Base-by-base conservation (phyloP, 2,797 vertebrate species). In the Alcedo atthis region DNA sequence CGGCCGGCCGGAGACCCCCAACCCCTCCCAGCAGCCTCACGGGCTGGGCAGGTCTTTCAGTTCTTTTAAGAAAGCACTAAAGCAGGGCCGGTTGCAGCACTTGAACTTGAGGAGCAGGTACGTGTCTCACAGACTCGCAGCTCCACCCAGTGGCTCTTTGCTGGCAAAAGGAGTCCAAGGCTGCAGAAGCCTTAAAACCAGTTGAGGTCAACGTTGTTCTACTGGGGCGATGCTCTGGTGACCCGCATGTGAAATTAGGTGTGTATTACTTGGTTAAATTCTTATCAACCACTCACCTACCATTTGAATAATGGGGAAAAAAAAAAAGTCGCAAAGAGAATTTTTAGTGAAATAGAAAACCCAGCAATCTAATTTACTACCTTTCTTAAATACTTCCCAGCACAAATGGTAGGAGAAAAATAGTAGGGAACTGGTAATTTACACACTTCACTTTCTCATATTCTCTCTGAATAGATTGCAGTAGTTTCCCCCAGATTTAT, bases 81-180 rank as follows among this genome's bases (percentile, higher is more conserved):
- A 37, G 30, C 74, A 28, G 13, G 51, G 48, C 53, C 8, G 1
- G 15, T 21, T 51, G 54, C 40, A 15, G 4, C n/a, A 11, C 43
- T 73, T 9, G 40, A n/a, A 5, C 43, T 33, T 2, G 15, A 24
- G 75, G 22, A 8, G 22, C 71, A 7, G 45, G 28, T 26, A 15
- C 46, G 79, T 8, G 70, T 91, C 46, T 75, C 91, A 13, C 94
- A 87, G 94, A 5, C 93, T 67, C 68, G 76, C 85, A 94, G 94
- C 92, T 94, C 96, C 96, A 95, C 86, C 96, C 91, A 80, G 94
- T 87, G 96, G 95, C 59, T 88, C 59, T 35, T 79, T 58, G 8
- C 9, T 58, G 76, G 81, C 58, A 53, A 43, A 53, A 54, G 3
- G 70, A 93, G 64, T 5, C 53, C 67, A 2, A 42, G 8, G 11